Evolutionary conservation across 2,797 vertebrate species (phyloP).

Genomic region (Enteromius treurensis): DNA sequence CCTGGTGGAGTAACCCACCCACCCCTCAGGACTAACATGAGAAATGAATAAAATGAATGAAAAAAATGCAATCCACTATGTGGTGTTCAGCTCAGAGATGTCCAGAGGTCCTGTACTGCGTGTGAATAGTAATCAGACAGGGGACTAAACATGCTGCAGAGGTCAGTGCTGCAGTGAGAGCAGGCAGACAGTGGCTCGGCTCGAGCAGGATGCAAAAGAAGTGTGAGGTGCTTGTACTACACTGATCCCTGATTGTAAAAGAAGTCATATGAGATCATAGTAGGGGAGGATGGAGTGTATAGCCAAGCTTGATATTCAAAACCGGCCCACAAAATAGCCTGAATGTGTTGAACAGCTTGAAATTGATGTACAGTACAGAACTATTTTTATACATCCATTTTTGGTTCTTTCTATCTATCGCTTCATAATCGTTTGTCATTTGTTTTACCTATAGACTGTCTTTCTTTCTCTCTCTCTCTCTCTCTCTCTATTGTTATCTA

Average conservation of each 20-base stretch:
- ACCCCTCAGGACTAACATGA: constrained; percentile 11
- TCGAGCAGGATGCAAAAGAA: constrained; percentile 4
- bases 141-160: constrained; percentile 2
- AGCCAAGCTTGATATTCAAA: neutral
- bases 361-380: neutral
- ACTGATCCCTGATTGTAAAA: neutral
- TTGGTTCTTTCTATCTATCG: neutral
- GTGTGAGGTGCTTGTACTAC: constrained; percentile 18
- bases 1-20: constrained; percentile 10
- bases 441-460: neutral
- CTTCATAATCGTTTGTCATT: no score
- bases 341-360: neutral
- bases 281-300: neutral
- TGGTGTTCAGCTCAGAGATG: constrained; percentile 24
- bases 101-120: constrained; percentile 27
- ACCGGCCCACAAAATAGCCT: neutral
- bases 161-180: constrained; percentile 25
- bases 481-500: neutral
- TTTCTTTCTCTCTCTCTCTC: no score
- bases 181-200: constrained; percentile 9
- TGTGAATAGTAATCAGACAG: constrained; percentile 30
- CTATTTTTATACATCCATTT: neutral
- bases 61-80: constrained; percentile 22
- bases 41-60: constrained; percentile 5
- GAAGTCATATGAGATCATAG: neutral